These are phyloP conservation scores for Suricata suricatta DNA, from an alignment of 2,113 vertebrate genomes.

Conservation along the genomic window DNA sequence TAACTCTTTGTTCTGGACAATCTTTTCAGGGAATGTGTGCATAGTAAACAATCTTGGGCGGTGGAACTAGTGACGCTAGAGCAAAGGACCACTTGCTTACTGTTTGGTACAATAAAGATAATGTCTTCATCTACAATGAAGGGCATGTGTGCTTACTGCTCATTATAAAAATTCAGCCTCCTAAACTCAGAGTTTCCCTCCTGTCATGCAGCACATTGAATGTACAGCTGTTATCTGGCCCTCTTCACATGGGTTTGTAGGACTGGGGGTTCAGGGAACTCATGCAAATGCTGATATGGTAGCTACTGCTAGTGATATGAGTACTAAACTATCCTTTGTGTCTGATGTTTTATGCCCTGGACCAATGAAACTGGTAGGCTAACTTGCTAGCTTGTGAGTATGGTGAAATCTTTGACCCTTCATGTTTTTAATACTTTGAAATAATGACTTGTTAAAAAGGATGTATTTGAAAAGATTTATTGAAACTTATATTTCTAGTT, in stretches of 20 bases:
- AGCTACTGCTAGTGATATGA: neutral
- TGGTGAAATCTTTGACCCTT: neutral
- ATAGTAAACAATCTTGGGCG: neutral
- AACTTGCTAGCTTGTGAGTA: neutral
- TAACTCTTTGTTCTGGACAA: neutral
- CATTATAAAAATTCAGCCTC: neutral
- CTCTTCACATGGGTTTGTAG: neutral
- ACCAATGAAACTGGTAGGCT: neutral
- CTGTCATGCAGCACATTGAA: neutral
- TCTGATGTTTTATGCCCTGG: neutral
- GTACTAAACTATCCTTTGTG: neutral
- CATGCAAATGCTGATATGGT: neutral
- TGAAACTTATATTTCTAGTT: neutral
- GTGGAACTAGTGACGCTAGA: neutral
- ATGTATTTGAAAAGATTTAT: neutral
- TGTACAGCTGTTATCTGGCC: neutral
- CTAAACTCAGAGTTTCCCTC: neutral
- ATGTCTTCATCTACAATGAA: neutral
- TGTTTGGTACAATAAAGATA: neutral
- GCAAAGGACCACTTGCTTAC: neutral
- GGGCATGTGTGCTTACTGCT: neutral
- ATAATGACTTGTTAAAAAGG: neutral
- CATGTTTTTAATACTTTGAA: neutral
- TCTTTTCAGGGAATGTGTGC: slow-evolving; percentile 8
- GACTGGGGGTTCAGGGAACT: neutral